Base-by-base conservation (phyloP, 2,797 vertebrate genomes). In the Pogoniulus pusillus region DNA sequence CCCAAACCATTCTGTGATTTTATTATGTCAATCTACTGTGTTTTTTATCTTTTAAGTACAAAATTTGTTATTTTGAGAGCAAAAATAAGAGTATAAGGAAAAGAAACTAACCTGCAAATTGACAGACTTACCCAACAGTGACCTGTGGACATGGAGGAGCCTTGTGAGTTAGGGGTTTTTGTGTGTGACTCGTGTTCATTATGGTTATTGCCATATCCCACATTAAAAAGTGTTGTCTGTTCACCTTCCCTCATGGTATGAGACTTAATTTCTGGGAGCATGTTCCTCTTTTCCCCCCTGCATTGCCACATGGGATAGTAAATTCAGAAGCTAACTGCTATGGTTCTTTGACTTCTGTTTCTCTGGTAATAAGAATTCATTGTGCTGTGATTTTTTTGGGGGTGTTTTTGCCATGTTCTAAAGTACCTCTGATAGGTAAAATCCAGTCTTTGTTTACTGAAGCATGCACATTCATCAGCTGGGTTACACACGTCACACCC, bases 21-120 rank as follows among this genome's bases (percentile, higher is more conserved):
- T 69, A 57, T 82, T 82, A 65, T 66, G 76, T 92, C 95, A 79
- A 60, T 85, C 81, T 77, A 8, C 47, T 91, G 27, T 85, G 64
- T 2, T 30, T 43, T 58, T 43, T 53, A 62, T 16, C 39, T 58
- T 16, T 27, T 29, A 69, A 41, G 70, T 66, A 72, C 66, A 94
- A 72, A 76, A 51, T 70, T 70, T 59, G 30, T 58, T 74, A 57
- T 6, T 71, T 54, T 71, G 51, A 74, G 75, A 70, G 68, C 32
- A 34, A 81, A 90, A 82, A 30, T 7, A 69, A 64, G 57, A 7
- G 7, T 29, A 24, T 47, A 43, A 73, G 7, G 32, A 65, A 89
- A 72, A 60, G 59, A 92, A 89, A 15, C 9, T 49, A 2, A 75
- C 24, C 41, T 55, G 69, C 7, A 1, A 75, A 7, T 68, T 93